Evolutionary conservation across 2,113 vertebrate species (phyloP).

Genomic region (Symphodus melops): DNA sequence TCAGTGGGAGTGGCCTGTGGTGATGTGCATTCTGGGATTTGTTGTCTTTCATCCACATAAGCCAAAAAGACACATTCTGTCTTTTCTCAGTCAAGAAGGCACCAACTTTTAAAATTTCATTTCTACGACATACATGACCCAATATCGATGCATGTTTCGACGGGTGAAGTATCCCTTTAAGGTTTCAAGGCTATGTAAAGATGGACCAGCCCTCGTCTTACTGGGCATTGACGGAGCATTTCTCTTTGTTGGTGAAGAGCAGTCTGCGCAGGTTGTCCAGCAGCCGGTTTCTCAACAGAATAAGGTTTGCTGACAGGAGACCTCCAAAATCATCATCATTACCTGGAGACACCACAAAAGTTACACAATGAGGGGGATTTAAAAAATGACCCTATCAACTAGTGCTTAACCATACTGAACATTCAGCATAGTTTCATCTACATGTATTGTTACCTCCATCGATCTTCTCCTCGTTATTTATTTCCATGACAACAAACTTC

Average conservation of each 20-base stretch:
- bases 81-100: no score
- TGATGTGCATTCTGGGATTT: no score
- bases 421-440: not conserved
- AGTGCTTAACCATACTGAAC: not conserved
- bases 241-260: conserved; percentile 95
- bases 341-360: conserved; percentile 73
- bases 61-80: no score
- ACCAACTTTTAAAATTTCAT: no score
- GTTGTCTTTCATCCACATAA: no score
- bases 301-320: conserved; percentile 93
- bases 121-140: no score
- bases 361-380: not conserved
- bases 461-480: conserved; percentile 94
- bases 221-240: conserved; percentile 92
- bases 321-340: conserved; percentile 94
- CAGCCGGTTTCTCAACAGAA: conserved; percentile 93
- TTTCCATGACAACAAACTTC: conserved; percentile 99
- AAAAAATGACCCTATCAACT: not conserved
- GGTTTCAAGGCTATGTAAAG: not conserved
- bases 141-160: no score
- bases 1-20: no score
- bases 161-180: no score
- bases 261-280: conserved; percentile 94
- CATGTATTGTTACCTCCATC: conserved; percentile 85
- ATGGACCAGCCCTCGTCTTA: conserved; percentile 78